These are phyloP conservation scores for Bombylius major DNA, from an alignment of 2,888 invertebrate species.

Conservation along the genomic window DNA sequence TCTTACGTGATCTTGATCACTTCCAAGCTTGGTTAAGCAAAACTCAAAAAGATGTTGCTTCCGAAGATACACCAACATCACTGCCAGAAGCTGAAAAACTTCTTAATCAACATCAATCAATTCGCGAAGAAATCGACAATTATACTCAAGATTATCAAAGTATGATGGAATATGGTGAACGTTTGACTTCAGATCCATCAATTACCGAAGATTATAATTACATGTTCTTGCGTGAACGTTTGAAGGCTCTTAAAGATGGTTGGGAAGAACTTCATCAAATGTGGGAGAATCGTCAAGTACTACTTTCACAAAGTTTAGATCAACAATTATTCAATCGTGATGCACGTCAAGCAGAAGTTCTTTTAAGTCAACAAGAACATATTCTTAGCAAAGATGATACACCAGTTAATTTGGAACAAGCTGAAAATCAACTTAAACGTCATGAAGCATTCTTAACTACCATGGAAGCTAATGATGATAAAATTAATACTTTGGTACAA, in stretches of 20 bases:
- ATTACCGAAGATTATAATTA: conserved; percentile 97
- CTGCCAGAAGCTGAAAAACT: conserved; percentile 94
- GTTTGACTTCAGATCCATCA: conserved; percentile 74
- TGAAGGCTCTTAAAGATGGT: conserved; percentile 96
- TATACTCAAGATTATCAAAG: conserved; percentile 95
- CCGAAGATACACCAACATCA: conserved; percentile 87
- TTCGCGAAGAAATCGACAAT: conserved; percentile 98
- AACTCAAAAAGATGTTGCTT: conserved; percentile 98
- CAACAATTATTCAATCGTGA: conserved; percentile 92
- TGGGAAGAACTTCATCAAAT: conserved; percentile 99
- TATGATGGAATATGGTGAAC: conserved; percentile 99
- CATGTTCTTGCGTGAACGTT: conserved; percentile 97
- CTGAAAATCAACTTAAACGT: conserved; percentile 91
- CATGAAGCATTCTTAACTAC: conserved; percentile 99
- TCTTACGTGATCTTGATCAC: conserved; percentile 96
- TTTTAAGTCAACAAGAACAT: conserved; percentile 96
- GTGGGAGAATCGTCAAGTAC: conserved; percentile 97
- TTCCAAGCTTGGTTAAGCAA: conserved; percentile 99
- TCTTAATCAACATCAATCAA: conserved; percentile 93
- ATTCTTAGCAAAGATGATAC: conserved; percentile 93
- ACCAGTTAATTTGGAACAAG: conserved; percentile 89
- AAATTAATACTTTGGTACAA: conserved; percentile 91
- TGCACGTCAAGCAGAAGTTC: conserved; percentile 93
- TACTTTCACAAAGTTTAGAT: conserved; percentile 89
- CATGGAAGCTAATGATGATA: conserved; percentile 99